Conservation (phyloP, 2,113 vertebrate genomes). For the Malurus melanocephalus region DNA sequence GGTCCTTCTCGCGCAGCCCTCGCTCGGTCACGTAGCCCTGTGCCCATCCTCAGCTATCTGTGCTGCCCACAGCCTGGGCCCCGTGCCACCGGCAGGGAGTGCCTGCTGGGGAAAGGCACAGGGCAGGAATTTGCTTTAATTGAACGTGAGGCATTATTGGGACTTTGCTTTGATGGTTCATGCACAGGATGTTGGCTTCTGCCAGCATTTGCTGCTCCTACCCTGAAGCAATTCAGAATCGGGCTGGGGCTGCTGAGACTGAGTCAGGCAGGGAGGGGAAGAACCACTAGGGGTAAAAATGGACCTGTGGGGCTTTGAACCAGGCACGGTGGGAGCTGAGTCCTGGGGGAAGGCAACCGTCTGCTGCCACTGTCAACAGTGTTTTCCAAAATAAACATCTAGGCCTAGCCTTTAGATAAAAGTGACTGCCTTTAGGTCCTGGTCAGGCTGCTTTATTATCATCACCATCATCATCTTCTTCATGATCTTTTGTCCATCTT, state of each 20-base stretch:
- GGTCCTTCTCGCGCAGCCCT: not conserved
- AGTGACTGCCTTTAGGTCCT: not conserved
- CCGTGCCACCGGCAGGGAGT: not conserved
- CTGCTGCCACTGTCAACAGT: not conserved
- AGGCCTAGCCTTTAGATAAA: not conserved
- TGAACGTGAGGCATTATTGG: fast-evolving
- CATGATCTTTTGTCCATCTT: not conserved
- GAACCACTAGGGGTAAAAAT: not conserved
- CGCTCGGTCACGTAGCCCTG: not conserved
- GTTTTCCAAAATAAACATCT: not conserved
- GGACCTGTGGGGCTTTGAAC: fast-evolving
- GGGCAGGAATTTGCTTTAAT: not conserved
- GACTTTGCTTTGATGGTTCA: not conserved
- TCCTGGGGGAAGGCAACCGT: not conserved
- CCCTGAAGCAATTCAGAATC: not conserved
- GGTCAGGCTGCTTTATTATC: not conserved
- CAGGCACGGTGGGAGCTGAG: not conserved
- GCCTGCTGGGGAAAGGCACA: fast-evolving
- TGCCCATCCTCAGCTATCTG: not conserved
- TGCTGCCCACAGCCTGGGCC: not conserved
- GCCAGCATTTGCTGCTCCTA: not conserved
- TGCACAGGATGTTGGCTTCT: not conserved
- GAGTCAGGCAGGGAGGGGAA: not conserved
- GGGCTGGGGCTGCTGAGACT: not conserved
- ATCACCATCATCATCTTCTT: not conserved